phyloP scores from a whole-genome alignment of 2,888 invertebrate genomes.

The Pseudococcus viburni region DNA sequence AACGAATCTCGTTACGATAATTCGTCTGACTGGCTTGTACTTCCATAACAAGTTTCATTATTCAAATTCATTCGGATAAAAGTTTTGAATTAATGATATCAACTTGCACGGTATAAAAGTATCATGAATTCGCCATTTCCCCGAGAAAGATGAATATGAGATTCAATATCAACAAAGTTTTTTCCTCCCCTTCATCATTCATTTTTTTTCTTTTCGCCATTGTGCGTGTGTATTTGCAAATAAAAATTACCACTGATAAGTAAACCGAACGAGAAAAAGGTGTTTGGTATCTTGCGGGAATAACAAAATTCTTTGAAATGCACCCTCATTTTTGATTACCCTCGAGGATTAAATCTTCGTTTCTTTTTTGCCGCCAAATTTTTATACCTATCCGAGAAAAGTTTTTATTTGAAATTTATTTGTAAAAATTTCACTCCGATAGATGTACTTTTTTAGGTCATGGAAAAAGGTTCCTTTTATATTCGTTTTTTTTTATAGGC shows the following conservation, averaged over 20 bases:
- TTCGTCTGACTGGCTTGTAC: neutral
- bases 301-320: slow-evolving; percentile 26
- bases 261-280: neutral
- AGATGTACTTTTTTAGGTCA: too few species aligned
- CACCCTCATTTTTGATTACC: slow-evolving; percentile 8
- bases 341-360: neutral
- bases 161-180: neutral
- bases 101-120: neutral
- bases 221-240: slow-evolving; percentile 3
- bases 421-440: neutral
- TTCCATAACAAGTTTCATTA: slow-evolving; percentile 24
- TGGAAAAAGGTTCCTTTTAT: neutral
- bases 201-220: neutral
- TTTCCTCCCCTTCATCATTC: neutral
- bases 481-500: neutral
- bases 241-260: neutral
- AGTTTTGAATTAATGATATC: slow-evolving; percentile 42
- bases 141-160: slow-evolving; percentile 11
- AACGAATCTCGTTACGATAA: slow-evolving; percentile 35
- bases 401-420: neutral
- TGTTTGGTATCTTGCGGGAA: slow-evolving; percentile 15
- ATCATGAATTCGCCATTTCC: slow-evolving; percentile 3
- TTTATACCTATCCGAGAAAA: neutral
- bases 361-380: neutral
- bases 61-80: slow-evolving; percentile 30